phyloP scores from a whole-genome alignment of 2,888 invertebrate genomes.

The Agrotis exclamationis region DNA sequence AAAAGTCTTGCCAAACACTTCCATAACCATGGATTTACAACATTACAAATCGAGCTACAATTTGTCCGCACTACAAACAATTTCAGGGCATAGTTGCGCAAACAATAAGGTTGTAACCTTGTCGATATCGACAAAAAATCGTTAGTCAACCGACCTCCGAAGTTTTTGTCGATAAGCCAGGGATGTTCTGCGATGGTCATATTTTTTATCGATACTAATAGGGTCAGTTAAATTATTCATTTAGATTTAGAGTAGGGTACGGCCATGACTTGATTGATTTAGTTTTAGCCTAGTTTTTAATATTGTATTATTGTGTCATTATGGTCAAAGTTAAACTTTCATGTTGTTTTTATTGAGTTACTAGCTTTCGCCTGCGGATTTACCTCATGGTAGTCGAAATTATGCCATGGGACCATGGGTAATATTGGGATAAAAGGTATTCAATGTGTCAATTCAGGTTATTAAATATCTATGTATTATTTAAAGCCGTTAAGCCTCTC shows the following conservation, averaged over 20 bases:
- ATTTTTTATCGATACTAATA: conserved; percentile 63
- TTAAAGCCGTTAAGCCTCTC: too few relatives aligned
- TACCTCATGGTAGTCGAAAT: too few relatives aligned
- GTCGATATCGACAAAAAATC: conserved; percentile 63
- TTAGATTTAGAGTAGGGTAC: conserved; percentile 62
- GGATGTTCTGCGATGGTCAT: conserved; percentile 66
- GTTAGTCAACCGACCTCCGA: conserved; percentile 64
- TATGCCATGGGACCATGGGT: too few relatives aligned
- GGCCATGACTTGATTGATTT: conserved; percentile 59
- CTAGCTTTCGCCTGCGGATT: too few relatives aligned
- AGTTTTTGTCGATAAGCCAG: conserved; percentile 65
- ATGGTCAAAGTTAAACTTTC: conserved; percentile 13
- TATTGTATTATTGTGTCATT: conserved; percentile 46
- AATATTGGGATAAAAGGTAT: too few relatives aligned
- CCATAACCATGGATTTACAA: conserved; percentile 47
- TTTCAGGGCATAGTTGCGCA: conserved; percentile 62
- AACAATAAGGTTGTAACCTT: conserved; percentile 67
- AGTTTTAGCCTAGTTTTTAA: conserved; percentile 52
- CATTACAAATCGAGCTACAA: conserved; percentile 45
- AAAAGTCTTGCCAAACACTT: conserved; percentile 34
- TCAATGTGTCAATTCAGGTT: too few relatives aligned
- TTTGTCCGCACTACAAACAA: conserved; percentile 36
- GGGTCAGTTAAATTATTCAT: conserved; percentile 60
- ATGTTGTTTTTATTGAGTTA: background rate
- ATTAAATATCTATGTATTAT: too few relatives aligned